Conservation (phyloP, 37 sponge, comb jelly and placozoan genomes). For the Axinella damicornis region DNA sequence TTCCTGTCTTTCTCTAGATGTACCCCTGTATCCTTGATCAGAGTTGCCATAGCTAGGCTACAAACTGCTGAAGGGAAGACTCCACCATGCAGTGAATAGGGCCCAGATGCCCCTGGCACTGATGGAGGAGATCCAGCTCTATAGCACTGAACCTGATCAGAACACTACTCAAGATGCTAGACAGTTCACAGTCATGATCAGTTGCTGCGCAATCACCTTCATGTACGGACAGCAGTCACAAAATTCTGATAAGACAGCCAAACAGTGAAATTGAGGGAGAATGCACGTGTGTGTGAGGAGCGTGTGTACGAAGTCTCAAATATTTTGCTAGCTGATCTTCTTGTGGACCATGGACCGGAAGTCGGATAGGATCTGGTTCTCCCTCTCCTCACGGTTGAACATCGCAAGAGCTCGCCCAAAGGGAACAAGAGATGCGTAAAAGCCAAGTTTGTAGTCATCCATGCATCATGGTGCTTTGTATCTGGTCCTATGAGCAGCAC, state of each 20-base stretch:
- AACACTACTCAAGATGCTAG: not conserved
- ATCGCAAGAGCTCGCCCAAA: slow-evolving; percentile 89
- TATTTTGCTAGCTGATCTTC: slow-evolving; percentile 49
- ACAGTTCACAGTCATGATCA: no score
- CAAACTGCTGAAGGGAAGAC: slow-evolving; percentile 55
- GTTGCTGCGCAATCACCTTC: no score
- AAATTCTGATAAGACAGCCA: no score
- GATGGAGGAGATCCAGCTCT: slow-evolving; percentile 50
- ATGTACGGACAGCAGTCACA: no score
- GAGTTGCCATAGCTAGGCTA: not conserved
- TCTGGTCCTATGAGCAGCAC: not conserved
- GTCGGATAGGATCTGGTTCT: slow-evolving; percentile 88
- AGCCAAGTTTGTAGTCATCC: no score
- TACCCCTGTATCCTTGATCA: slow-evolving; percentile 45
- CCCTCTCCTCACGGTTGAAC: slow-evolving; percentile 95
- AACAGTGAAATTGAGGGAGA: no score
- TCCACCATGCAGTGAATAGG: slow-evolving; percentile 38
- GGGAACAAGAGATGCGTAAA: not conserved
- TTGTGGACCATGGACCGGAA: slow-evolving; percentile 96
- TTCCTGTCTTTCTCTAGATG: slow-evolving; percentile 9
- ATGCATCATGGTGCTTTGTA: no score
- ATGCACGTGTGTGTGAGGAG: no score
- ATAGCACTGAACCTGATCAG: slow-evolving; percentile 56
- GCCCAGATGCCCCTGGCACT: slow-evolving; percentile 43
- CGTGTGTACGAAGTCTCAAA: not conserved